Evolutionary conservation across 2,797 vertebrate species (phyloP).

Genomic region (Sebastiscus albofasciatus): DNA sequence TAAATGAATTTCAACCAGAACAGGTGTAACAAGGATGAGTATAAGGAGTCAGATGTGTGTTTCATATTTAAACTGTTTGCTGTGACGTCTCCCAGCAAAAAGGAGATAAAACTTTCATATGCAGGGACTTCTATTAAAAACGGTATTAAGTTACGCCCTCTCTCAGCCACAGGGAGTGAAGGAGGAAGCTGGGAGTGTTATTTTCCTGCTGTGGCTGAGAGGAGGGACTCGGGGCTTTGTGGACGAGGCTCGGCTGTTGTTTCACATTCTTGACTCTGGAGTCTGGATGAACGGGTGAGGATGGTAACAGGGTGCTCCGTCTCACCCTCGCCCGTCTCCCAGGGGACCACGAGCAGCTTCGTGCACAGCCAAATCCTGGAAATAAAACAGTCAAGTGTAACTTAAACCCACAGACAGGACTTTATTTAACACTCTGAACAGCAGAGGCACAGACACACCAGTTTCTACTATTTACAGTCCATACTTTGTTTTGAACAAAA

Average conservation of each 20-base stretch:
- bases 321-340: conserved; percentile 46
- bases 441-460: background rate
- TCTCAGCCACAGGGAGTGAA: background rate
- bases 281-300: conserved; percentile 83
- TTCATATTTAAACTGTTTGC: background rate
- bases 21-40: background rate
- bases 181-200: background rate
- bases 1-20: background rate
- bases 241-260: conserved; percentile 70
- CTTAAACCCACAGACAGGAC: background rate
- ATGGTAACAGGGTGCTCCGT: conserved; percentile 82
- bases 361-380: background rate
- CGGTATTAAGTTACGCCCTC: background rate
- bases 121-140: background rate
- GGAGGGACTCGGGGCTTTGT: conserved; percentile 52
- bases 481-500: background rate
- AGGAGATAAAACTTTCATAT: background rate
- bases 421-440: background rate
- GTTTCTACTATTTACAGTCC: background rate
- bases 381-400: background rate
- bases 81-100: background rate
- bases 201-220: background rate
- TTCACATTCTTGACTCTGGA: conserved; percentile 73
- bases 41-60: too few species aligned
- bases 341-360: conserved; percentile 31